Evolutionary conservation across 2,113 vertebrate species (phyloP), one percentile per base, ranked within the genome.

Genomic region (Octodon degus): DNA sequence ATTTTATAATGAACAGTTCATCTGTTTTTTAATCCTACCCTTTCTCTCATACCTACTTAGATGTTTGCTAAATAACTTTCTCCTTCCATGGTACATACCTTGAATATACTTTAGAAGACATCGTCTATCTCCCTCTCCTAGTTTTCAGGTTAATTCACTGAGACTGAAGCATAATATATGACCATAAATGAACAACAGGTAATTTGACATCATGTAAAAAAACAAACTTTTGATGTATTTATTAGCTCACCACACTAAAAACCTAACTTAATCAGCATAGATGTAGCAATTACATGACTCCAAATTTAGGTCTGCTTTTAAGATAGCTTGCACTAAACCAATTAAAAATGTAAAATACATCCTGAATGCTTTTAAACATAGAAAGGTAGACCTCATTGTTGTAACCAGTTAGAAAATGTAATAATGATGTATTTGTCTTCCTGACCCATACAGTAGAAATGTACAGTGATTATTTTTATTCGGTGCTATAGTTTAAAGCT

Each of bases 271-370:
- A 93, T 55, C 27, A 93, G 37, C 60, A 55, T 63, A 77, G 67
- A 80, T 92, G 62, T 85, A 96, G 92, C 50, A 94, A 86, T 96
- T 95, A 96, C 19, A 62, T 90, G 90, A 91, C 94, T 96, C 76
- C 60, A 96, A 77, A 86, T 93, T 68, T 85, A 92, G 68, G 34
- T 96, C 95, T 86, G 74, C 88, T 97, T 95, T 97, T 83, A 96
- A 97, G 62, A 32, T 90, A 87, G 63, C 62, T 72, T 86, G 88
- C n/a, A 62, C 43, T 94, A 89, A 96, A 72, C 82, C 68, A 93
- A 86, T 94, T 94, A 95, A 89, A 96, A 93, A 55, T 96, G 16
- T 96, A 24, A 92, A 72, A 76, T 90, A 79, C 19, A 53, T 72
- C 19, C 37, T 37, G 8, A 89, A 68, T 70, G 14, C 40, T 86